A percentile compares a stretch with the other conserved stretches of the same genome.
phyloP scores from a whole-genome alignment of 2,888 invertebrate genomes.

The Chrysotoxum bicinctum region DNA sequence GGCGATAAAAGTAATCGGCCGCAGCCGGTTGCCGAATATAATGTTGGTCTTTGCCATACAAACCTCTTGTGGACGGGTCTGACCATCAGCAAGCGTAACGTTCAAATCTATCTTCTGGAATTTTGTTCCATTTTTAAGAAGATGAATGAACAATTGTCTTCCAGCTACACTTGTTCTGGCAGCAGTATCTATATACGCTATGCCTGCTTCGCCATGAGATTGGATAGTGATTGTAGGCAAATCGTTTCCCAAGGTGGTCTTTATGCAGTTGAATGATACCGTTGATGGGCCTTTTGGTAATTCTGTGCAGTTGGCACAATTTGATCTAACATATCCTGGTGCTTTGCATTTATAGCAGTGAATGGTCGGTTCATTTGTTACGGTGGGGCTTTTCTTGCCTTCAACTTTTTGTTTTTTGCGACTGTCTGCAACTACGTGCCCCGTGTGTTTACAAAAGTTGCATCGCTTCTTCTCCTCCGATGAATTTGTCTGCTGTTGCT shows the following conservation, averaged over 20 bases:
- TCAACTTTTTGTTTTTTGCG: not conserved
- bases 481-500: not conserved
- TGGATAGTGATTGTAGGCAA: constrained; percentile 22
- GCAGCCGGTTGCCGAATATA: constrained; percentile 14
- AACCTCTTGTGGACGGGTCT: constrained; percentile 7
- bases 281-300: constrained; percentile 24
- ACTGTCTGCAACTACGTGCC: not conserved
- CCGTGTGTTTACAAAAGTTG: constrained; percentile 15
- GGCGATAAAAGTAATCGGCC: too few species aligned
- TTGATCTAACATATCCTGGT: constrained; percentile 19
- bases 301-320: constrained; percentile 26
- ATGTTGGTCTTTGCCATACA: constrained; percentile 9
- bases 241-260: constrained; percentile 10
- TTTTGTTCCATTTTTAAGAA: constrained; percentile 19
- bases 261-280: constrained; percentile 24
- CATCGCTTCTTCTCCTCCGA: constrained; percentile 7
- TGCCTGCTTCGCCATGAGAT: constrained; percentile 6
- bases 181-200: constrained; percentile 41
- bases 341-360: constrained; percentile 45
- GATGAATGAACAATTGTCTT: constrained; percentile 29
- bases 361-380: not conserved
- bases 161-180: constrained; percentile 34
- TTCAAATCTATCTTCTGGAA: constrained; percentile 38
- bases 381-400: not conserved
- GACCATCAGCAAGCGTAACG: constrained; percentile 58